phyloP scores from a whole-genome alignment of 2,888 invertebrate genomes.

The Heliconius sara region DNA sequence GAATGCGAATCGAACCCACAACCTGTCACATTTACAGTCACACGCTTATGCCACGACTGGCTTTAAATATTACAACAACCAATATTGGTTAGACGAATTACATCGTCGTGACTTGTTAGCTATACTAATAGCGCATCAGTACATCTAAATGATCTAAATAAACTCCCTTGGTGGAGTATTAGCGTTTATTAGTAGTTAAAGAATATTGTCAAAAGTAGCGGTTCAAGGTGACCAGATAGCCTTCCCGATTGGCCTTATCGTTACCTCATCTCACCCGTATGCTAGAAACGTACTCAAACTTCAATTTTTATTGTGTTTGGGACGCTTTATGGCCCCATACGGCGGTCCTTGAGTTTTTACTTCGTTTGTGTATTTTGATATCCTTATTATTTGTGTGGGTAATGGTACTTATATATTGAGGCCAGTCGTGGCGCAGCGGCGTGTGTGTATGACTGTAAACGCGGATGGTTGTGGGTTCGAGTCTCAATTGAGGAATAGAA shows the following conservation, averaged over 20 bases:
- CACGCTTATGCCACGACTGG: too few species aligned
- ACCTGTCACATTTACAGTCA: too few species aligned
- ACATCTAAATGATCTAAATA: conserved; percentile 54
- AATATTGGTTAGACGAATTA: conserved; percentile 31
- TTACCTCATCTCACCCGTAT: conserved; percentile 65
- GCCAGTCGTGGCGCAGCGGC: too few species aligned
- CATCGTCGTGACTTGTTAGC: conserved; percentile 32
- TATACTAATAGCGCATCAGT: conserved; percentile 45
- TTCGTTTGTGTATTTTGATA: conserved; percentile 44
- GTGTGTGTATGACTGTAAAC: too few species aligned
- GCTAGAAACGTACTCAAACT: conserved; percentile 52
- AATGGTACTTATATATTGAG: neutral
- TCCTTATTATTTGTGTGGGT: conserved; percentile 40
- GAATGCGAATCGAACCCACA: too few species aligned
- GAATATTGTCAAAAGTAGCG: conserved; percentile 67
- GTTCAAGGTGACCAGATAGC: conserved; percentile 79
- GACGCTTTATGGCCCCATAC: conserved; percentile 51
- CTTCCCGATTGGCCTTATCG: conserved; percentile 76
- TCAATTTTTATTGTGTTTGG: conserved; percentile 65
- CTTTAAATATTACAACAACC: conserved; percentile 1
- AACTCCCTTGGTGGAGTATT: conserved; percentile 64
- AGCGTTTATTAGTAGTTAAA: conserved; percentile 65
- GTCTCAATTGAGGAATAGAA: too few species aligned
- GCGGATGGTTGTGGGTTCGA: too few species aligned
- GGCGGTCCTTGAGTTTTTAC: conserved; percentile 47